phyloP scores from a whole-genome alignment of 1,140 invertebrate genomes.

The Aphelenchoides besseyi region DNA sequence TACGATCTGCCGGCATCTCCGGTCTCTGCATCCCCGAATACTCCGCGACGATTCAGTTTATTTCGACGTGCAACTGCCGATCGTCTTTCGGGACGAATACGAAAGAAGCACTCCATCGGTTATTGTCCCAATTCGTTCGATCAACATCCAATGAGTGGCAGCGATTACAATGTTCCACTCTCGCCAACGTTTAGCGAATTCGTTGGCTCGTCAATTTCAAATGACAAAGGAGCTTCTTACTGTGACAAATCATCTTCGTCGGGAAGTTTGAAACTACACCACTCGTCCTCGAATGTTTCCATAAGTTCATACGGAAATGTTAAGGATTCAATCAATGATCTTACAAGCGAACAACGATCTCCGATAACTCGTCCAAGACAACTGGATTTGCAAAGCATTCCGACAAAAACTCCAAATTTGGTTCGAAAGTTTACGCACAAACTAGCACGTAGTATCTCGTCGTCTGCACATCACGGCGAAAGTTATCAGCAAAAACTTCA shows the following conservation, averaged over 20 bases:
- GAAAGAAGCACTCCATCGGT: conserved; percentile 7
- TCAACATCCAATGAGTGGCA: background rate
- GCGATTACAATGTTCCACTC: background rate
- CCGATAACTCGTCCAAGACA: background rate
- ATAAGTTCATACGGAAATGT: background rate
- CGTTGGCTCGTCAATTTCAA: background rate
- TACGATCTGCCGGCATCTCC: background rate
- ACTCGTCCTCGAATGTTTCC: background rate
- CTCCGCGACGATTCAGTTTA: background rate
- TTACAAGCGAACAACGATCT: background rate
- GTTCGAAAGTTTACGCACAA: conserved; percentile 25
- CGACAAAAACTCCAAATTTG: background rate
- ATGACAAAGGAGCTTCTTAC: background rate
- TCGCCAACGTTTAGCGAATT: background rate
- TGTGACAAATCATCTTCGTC: conserved; percentile 7
- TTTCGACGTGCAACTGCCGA: conserved; percentile 6
- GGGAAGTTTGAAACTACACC: background rate
- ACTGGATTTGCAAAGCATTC: background rate
- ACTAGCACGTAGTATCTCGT: conserved; percentile 24
- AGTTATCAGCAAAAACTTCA: background rate
- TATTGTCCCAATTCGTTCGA: background rate
- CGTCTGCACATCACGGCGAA: background rate
- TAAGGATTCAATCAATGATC: background rate
- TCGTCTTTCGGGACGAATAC: background rate
- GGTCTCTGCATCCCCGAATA: background rate